Evolutionary conservation across 2,113 vertebrate genomes (phyloP).

Genomic region (Lycaon pictus): DNA sequence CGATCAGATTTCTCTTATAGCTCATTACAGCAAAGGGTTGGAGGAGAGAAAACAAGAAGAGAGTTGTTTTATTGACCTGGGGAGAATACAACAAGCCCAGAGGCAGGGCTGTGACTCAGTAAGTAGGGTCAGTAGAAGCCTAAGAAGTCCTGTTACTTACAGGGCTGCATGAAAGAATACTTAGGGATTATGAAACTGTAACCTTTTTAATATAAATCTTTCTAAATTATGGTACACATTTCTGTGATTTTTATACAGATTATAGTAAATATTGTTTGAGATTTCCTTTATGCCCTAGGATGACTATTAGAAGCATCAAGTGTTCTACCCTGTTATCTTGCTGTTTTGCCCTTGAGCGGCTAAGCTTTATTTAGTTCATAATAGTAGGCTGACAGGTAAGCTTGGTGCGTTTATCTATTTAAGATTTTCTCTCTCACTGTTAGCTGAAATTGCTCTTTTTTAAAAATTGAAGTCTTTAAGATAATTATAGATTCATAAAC

Average conservation of each 20-base stretch:
- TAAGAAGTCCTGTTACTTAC: background rate
- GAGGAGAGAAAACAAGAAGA: background rate
- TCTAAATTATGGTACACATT: background rate
- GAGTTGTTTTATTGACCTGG: background rate
- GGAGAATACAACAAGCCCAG: background rate
- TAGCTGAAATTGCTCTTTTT: background rate
- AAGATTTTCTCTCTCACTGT: background rate
- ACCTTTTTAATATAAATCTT: background rate
- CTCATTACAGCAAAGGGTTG: background rate
- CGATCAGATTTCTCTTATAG: conserved; percentile 11
- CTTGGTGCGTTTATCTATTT: background rate
- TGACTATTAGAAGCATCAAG: background rate
- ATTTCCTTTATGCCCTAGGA: background rate
- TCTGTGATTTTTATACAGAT: background rate
- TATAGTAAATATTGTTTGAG: background rate
- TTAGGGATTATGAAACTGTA: background rate
- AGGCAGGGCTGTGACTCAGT: background rate
- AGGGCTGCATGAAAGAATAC: background rate
- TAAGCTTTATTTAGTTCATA: conserved; percentile 16
- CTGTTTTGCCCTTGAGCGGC: background rate
- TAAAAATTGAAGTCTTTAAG: background rate
- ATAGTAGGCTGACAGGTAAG: background rate
- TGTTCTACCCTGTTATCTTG: background rate
- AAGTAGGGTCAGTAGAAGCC: background rate
- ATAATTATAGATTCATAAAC: background rate